phyloP scores from a whole-genome alignment of 1,140 invertebrate genomes.

The Oryctes rhinoceros region DNA sequence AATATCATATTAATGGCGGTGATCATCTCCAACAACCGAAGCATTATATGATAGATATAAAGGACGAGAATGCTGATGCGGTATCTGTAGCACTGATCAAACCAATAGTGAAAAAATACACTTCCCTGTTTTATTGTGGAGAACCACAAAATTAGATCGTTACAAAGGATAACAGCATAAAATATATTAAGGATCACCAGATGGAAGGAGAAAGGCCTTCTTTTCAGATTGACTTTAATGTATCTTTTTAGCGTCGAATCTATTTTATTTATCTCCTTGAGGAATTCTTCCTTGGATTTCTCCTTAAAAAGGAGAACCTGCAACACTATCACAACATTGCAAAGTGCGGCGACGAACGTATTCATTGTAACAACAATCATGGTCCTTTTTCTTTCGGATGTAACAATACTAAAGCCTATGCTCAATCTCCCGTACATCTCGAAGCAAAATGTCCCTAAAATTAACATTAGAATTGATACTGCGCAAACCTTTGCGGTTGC shows the following conservation, averaged over 20 bases:
- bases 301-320: neutral
- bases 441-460: neutral
- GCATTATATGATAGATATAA: neutral
- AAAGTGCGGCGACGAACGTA: neutral
- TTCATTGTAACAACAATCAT: neutral
- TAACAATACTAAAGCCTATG: neutral
- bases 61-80: neutral
- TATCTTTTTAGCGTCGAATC: too few species aligned
- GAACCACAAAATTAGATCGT: too few species aligned
- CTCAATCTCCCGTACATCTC: neutral
- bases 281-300: too few species aligned
- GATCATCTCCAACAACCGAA: neutral
- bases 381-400: neutral
- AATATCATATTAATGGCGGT: neutral
- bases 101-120: neutral
- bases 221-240: too few species aligned
- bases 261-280: too few species aligned
- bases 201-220: too few species aligned
- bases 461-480: neutral
- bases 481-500: neutral
- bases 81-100: neutral
- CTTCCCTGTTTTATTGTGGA: too few species aligned
- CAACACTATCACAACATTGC: neutral
- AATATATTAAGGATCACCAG: too few species aligned
- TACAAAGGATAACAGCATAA: too few species aligned